These are phyloP conservation scores for Masticophis lateralis DNA, from an alignment of 2,797 vertebrate genomes.

Conservation along the genomic window DNA sequence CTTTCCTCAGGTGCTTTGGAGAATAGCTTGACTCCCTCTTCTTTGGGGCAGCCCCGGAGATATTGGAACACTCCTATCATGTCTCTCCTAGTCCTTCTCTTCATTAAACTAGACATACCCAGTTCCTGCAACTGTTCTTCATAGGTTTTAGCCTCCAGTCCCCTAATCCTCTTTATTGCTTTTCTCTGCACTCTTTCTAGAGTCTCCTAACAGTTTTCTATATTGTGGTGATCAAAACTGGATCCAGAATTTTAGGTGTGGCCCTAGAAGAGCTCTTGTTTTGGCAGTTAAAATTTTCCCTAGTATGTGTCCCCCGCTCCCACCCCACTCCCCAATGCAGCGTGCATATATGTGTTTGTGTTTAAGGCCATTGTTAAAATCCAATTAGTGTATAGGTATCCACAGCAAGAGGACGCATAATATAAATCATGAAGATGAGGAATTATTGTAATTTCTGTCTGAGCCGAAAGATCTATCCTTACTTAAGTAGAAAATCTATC, in stretches of 20 bases:
- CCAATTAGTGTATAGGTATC: background rate
- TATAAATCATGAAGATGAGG: background rate
- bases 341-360: background rate
- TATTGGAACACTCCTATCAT: fast-evolving
- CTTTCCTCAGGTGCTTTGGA: too few relatives aligned
- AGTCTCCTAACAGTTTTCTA: background rate
- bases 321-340: too few relatives aligned
- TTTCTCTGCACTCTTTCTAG: too few relatives aligned
- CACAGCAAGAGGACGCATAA: background rate
- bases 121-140: too few relatives aligned
- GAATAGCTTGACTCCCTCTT: too few relatives aligned
- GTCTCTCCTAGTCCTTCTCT: too few relatives aligned
- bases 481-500: background rate
- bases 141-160: too few relatives aligned
- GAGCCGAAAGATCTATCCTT: background rate
- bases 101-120: too few relatives aligned
- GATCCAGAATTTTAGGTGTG: background rate
- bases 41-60: too few relatives aligned
- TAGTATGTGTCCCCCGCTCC: too few relatives aligned
- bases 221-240: background rate
- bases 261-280: background rate
- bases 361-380: background rate
- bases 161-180: too few relatives aligned
- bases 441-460: background rate
- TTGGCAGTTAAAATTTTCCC: background rate